phyloP scores from a whole-genome alignment of 2,888 invertebrate species.

The Hypolimnas misippus region DNA sequence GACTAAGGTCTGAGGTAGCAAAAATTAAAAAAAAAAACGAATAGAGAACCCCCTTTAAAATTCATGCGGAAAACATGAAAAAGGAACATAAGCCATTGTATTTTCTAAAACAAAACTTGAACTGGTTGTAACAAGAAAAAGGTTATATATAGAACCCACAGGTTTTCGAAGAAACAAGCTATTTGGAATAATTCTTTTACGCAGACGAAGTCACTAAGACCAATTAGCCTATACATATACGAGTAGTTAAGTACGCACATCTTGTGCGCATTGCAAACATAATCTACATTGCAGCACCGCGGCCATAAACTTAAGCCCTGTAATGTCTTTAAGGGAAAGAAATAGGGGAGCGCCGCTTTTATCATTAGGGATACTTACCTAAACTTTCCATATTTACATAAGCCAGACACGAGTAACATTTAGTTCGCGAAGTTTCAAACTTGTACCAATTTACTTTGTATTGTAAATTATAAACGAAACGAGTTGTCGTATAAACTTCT shows the following conservation, averaged over 20 bases:
- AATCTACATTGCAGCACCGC: conserved; percentile 45
- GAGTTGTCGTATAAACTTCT: conserved; percentile 19
- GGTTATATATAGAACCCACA: too few relatives aligned
- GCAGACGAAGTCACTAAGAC: too few relatives aligned
- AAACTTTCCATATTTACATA: conserved; percentile 18
- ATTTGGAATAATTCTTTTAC: too few relatives aligned
- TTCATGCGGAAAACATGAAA: too few relatives aligned
- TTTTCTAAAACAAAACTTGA: too few relatives aligned
- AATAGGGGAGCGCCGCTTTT: conserved; percentile 35
- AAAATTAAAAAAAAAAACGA: too few relatives aligned
- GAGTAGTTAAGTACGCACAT: neutral
- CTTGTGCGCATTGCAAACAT: neutral
- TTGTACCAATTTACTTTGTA: neutral
- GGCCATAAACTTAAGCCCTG: conserved; percentile 43
- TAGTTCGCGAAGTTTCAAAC: neutral
- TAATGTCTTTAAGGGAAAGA: conserved; percentile 43
- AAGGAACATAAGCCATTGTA: too few relatives aligned
- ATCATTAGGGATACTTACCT: conserved; percentile 33
- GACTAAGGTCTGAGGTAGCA: too few relatives aligned
- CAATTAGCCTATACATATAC: too few relatives aligned
- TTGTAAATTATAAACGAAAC: neutral
- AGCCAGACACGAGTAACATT: conserved; percentile 8
- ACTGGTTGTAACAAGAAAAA: too few relatives aligned
- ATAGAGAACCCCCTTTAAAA: too few relatives aligned
- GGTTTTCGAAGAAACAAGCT: too few relatives aligned